Base-by-base conservation (phyloP, 2,797 vertebrate genomes). In the Pelodytes ibericus region DNA sequence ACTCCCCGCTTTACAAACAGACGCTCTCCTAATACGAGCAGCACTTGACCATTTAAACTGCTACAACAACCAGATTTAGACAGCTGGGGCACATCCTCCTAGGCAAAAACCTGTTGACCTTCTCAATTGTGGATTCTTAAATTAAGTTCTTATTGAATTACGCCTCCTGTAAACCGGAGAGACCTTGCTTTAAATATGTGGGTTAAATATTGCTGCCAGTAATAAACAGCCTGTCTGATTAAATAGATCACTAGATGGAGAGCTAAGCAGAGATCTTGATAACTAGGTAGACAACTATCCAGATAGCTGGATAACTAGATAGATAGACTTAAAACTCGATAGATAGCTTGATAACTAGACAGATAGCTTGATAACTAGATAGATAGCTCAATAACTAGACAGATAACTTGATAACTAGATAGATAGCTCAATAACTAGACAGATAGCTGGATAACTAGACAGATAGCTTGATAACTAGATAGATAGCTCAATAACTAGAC, bases 21-120 rank as follows among this genome's bases (percentile, higher is more conserved):
- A 96, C 92, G 93, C 93, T 89, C 88, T 39, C 89, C 93, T 94
- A 95, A 95, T 94, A 96, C 91, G 93, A 96, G 93, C 91, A 92
- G 92, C 95, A 98, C 95, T 98, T 96, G 94, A 96, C 95, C 95
- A 94, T 95, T 96, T 96, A 95, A 95, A 95, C 96, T 93, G 94
- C 91, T 90, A 91, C 93, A 94, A 93, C 92, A 94, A 95, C 92
- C 95, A 94, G 91, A 93, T 94, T 90, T 92, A 88, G 94, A 92
- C 96, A 98, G 95, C 95, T 98, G 95, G 94, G 93, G 90, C 90
- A 94, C 93, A 94, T 95, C 96, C 89, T 91, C 89, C 85, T 88
- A 88, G 89, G 89, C 89, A 84, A 85, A n/a, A 89, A 88, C 83
- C 86, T 91, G 87, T 86, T 91, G 91, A 93, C 90, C 88, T 90